These are phyloP conservation scores for Staurois parvus DNA, from an alignment of 2,797 vertebrate genomes.

Conservation along the genomic window DNA sequence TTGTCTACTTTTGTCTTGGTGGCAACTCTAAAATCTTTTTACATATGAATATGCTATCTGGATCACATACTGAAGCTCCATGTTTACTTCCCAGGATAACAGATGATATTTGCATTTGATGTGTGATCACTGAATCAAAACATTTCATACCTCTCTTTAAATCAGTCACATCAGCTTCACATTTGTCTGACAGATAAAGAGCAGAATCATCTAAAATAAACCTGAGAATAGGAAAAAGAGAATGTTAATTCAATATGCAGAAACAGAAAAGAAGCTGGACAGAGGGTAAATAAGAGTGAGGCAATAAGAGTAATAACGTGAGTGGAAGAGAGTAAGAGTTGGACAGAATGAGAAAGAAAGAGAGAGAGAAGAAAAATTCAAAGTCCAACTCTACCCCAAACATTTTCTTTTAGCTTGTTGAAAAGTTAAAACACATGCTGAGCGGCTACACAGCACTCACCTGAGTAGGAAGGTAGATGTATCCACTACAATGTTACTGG, in stretches of 20 bases:
- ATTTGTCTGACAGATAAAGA: constrained; percentile 92
- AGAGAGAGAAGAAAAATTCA: too few species aligned
- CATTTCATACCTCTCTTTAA: constrained; percentile 83
- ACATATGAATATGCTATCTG: too few species aligned
- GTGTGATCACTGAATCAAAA: not conserved
- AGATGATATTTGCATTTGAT: too few species aligned
- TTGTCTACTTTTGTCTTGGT: too few species aligned
- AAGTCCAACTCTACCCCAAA: too few species aligned
- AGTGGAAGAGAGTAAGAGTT: too few species aligned
- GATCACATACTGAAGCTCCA: too few species aligned
- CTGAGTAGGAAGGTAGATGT: constrained; percentile 93
- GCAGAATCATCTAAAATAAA: constrained; percentile 94
- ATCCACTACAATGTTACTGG: constrained; percentile 93
- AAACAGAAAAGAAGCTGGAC: not conserved
- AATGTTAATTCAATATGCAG: not conserved
- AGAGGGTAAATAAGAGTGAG: not conserved
- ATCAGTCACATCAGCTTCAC: constrained; percentile 84
- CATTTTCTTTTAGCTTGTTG: too few species aligned
- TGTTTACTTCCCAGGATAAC: too few species aligned
- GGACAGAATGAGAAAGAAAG: too few species aligned
- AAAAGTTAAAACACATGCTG: too few species aligned
- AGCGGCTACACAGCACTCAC: constrained; percentile 68
- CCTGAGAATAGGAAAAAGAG: constrained; percentile 69
- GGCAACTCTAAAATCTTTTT: too few species aligned
- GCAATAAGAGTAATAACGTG: not conserved